Evolutionary conservation across 2,797 vertebrate species (phyloP).

Genomic region (Neomorphus geoffroyi): DNA sequence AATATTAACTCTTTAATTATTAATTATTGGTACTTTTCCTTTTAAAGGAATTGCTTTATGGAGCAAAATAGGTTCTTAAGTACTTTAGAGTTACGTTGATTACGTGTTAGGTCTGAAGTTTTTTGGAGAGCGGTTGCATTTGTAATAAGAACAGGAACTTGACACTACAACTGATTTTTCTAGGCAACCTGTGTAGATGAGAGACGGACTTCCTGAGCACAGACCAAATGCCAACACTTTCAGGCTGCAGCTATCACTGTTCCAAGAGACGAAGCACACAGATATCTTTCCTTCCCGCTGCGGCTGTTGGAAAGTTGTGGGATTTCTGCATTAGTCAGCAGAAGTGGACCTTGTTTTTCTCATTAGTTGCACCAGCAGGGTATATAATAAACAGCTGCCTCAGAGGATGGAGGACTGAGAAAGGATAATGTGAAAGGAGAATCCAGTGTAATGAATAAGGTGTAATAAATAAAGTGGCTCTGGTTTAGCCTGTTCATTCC

Average conservation of each 20-base stretch:
- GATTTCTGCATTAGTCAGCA: slow-evolving; percentile 32
- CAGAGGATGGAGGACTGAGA: background rate
- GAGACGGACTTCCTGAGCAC: background rate
- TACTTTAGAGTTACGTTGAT: background rate
- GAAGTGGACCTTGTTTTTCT: background rate
- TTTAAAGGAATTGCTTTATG: background rate
- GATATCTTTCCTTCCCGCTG: background rate
- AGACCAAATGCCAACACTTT: background rate
- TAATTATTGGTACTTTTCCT: background rate
- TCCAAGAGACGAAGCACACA: background rate
- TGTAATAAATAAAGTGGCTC: background rate
- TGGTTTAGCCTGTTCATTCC: background rate
- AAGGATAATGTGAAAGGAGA: background rate
- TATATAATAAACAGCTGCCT: slow-evolving; percentile 8
- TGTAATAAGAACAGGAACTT: background rate
- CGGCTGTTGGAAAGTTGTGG: background rate
- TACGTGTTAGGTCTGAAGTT: background rate
- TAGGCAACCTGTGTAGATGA: background rate
- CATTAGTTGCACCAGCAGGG: slow-evolving; percentile 36
- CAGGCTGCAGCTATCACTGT: background rate
- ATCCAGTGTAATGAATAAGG: background rate
- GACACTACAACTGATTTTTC: background rate
- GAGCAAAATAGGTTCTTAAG: background rate
- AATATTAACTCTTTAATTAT: no score
- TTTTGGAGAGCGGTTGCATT: background rate